A percentile compares a stretch with the other conserved stretches of the same genome.
phyloP scores from a whole-genome alignment of 2,888 invertebrate genomes.

The Latrodectus hesperus region DNA sequence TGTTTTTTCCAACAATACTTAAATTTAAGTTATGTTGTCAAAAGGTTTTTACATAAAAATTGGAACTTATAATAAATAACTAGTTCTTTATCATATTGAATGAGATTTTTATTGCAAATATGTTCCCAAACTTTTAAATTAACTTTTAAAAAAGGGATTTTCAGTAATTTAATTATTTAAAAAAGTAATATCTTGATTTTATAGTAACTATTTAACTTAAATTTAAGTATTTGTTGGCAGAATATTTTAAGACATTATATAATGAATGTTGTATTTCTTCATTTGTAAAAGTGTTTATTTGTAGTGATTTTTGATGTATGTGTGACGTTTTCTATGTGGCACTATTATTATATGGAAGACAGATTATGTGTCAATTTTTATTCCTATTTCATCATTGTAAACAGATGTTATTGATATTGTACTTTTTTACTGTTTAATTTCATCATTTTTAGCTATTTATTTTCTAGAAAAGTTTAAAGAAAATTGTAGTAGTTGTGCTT shows the following conservation, averaged over 20 bases:
- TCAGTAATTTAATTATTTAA: no score
- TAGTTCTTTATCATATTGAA: neutral
- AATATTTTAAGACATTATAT: constrained; percentile 35
- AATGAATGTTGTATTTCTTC: constrained; percentile 34
- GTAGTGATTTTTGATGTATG: constrained; percentile 56
- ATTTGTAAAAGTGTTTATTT: constrained; percentile 31
- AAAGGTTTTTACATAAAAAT: neutral
- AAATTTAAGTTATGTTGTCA: constrained; percentile 1
- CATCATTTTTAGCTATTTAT: constrained; percentile 47
- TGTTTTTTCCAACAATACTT: constrained; percentile 18
- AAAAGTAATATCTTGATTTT: no score
- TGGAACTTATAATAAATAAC: neutral
- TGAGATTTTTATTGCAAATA: neutral
- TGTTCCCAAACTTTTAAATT: neutral
- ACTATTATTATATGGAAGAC: constrained; percentile 26
- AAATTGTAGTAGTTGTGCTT: constrained; percentile 57
- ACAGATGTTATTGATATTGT: constrained; percentile 53
- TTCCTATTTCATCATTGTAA: constrained; percentile 56
- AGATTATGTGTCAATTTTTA: constrained; percentile 57
- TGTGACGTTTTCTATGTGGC: constrained; percentile 61
- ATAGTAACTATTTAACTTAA: neutral
- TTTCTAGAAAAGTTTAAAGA: constrained; percentile 48
- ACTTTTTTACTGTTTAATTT: constrained; percentile 32
- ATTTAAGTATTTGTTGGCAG: constrained; percentile 46
- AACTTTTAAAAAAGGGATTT: no score